Evolutionary conservation across 2,797 vertebrate genomes (phyloP).

Genomic region (Pangasius macronema): DNA sequence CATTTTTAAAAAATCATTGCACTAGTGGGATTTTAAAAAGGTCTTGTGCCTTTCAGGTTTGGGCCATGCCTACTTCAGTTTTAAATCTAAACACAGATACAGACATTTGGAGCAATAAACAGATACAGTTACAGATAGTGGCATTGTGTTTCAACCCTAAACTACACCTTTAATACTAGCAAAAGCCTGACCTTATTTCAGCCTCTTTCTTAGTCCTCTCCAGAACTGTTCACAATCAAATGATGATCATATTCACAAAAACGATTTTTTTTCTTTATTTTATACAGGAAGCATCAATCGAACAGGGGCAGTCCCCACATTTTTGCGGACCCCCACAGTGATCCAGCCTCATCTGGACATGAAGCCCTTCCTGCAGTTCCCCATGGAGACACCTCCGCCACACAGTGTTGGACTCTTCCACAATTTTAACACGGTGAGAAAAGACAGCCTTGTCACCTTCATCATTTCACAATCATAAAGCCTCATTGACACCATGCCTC

Average conservation of each 20-base stretch:
- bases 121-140: not conserved
- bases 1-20: not conserved
- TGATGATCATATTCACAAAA: not conserved
- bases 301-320: conserved; percentile 80
- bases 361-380: conserved; percentile 88
- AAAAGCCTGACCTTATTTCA: not conserved
- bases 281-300: conserved; percentile 86
- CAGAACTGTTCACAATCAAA: not conserved
- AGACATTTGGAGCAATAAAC: not conserved
- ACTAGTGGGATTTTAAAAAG: not conserved
- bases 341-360: conserved; percentile 88
- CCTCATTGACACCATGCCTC: not conserved
- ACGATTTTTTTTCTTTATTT: conserved; percentile 12
- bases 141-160: not conserved
- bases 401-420: conserved; percentile 85
- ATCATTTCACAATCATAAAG: not conserved
- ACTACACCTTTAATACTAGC: not conserved
- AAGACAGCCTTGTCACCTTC: not conserved
- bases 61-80: not conserved
- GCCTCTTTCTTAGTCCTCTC: not conserved
- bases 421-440: conserved; percentile 85
- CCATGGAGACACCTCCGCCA: conserved; percentile 82
- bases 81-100: not conserved
- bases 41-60: no score
- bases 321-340: conserved; percentile 83